Percentiles rank a stretch among this genome's conserved stretches.
Conservation (phyloP, 1,140 invertebrate species). For the Eupeodes corollae region DNA sequence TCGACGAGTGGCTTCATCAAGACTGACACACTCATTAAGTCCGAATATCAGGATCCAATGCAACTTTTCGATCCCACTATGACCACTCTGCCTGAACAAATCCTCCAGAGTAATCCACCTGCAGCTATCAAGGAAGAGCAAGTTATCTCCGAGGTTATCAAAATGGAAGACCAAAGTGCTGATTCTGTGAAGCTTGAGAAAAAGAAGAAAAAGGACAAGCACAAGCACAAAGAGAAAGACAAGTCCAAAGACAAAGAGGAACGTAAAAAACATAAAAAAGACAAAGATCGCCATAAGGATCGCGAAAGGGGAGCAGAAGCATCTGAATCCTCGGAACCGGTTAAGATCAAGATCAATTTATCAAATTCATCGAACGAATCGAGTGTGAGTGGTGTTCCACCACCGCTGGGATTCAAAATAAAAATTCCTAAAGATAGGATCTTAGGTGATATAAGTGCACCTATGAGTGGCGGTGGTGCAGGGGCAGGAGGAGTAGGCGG, state of each 20-base stretch:
- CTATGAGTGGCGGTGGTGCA: not conserved
- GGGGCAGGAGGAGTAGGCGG: conserved; percentile 11
- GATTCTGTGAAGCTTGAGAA: conserved; percentile 42
- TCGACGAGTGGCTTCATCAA: conserved; percentile 24
- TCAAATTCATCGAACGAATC: conserved; percentile 44
- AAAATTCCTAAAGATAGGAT: conserved; percentile 52
- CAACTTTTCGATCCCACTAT: conserved; percentile 22
- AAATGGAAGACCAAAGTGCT: not conserved
- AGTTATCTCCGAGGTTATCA: not conserved
- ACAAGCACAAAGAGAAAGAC: conserved; percentile 53
- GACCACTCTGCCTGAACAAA: conserved; percentile 8
- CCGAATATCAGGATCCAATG: conserved; percentile 24
- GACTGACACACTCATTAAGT: conserved; percentile 23
- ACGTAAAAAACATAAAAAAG: conserved; percentile 53
- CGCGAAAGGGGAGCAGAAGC: conserved; percentile 25
- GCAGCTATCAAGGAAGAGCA: not conserved
- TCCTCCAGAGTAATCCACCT: not conserved
- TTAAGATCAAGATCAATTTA: conserved; percentile 54
- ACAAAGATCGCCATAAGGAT: conserved; percentile 44
- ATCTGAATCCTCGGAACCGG: conserved; percentile 17
- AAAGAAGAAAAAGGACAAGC: conserved; percentile 54
- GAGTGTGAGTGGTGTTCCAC: conserved; percentile 20
- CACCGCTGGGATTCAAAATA: conserved; percentile 43
- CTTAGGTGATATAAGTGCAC: conserved; percentile 30
- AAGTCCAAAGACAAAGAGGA: conserved; percentile 47